phyloP scores from a whole-genome alignment of 2,888 invertebrate genomes.

The Drosophila putrida region DNA sequence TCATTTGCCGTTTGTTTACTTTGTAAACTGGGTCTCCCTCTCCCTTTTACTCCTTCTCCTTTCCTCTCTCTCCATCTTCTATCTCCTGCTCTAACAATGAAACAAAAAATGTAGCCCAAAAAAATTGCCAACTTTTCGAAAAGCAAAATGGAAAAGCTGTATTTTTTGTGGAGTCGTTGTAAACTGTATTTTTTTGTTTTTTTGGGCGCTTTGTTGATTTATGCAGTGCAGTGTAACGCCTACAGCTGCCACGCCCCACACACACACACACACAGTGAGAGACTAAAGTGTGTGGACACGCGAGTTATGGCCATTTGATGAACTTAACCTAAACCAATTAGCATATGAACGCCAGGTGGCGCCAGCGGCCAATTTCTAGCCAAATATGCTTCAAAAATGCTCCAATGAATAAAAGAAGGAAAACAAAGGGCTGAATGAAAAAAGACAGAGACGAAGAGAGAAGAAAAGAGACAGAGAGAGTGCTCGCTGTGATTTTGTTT shows the following conservation, averaged over 20 bases:
- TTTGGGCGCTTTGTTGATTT: conserved; percentile 54
- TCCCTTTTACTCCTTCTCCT: neutral
- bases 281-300: conserved; percentile 20
- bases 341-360: conserved; percentile 59
- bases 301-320: conserved; percentile 48
- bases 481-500: conserved; percentile 35
- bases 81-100: conserved; percentile 44
- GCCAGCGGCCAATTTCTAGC: conserved; percentile 38
- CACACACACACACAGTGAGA: neutral
- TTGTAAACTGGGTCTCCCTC: conserved; percentile 74
- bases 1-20: conserved; percentile 77
- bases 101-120: conserved; percentile 24
- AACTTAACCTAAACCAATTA: conserved; percentile 47
- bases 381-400: conserved; percentile 31
- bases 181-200: conserved; percentile 33
- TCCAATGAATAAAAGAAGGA: conserved; percentile 17
- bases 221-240: conserved; percentile 48
- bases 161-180: neutral
- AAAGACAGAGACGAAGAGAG: neutral
- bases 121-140: conserved; percentile 41
- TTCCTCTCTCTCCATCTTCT: conserved; percentile 10
- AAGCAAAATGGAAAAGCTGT: conserved; percentile 4
- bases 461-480: neutral
- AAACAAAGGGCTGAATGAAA: neutral
- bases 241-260: conserved; percentile 35